Base-by-base conservation (phyloP, 2,113 vertebrate species). In the Myrmophylax atrothorax region DNA sequence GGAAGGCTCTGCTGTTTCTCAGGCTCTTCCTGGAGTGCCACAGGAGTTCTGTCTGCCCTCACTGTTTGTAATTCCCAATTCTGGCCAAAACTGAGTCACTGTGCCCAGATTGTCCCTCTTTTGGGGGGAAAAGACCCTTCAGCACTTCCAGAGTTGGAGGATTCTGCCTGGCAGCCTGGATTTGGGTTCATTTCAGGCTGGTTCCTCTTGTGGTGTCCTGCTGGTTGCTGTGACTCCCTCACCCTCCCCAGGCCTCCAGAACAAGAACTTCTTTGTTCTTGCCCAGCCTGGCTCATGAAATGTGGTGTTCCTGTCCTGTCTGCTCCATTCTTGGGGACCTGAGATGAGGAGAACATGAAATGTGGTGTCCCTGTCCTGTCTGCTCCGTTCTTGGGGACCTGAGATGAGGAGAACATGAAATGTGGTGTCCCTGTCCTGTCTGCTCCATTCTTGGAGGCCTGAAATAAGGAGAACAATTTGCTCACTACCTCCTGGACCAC, bases 211-310 rank as follows among this genome's bases (percentile, higher is more conserved):
- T 76, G 53, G 84, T 82, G 62, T 56, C 35, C 28, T 58, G 52
- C 74, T 62, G 62, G 84, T 93, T 94, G 78, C 94, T 84, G 86
- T 83, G 85, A 92, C 92, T 93, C 94, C 90, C 64, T 49, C 13
- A 33, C 73, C 33, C 35, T 81, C 68, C 56, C 89, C 46, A 37
- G 62, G 14, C 19, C 50, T 40, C 49, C 37, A 50, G 58, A 92
- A 76, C 90, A 92, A 79, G 82, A 28, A 6, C n/a, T 52, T 20
- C 78, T 90, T 94, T 93, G 82, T 93, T 83, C 67, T 40, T 26
- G 7, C 3, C 82, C 72, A 85, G 52, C 0, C 1, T 29, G 66
- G 31, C 7, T 37, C 24, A 60, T 75, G 62, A 19, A 26, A 66
- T 24, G 42, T 38, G 44, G 44, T 82, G 20, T 69, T 33, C 63